Evolutionary conservation across 2,113 vertebrate genomes (phyloP).

Genomic region (Sapayoa aenigma): DNA sequence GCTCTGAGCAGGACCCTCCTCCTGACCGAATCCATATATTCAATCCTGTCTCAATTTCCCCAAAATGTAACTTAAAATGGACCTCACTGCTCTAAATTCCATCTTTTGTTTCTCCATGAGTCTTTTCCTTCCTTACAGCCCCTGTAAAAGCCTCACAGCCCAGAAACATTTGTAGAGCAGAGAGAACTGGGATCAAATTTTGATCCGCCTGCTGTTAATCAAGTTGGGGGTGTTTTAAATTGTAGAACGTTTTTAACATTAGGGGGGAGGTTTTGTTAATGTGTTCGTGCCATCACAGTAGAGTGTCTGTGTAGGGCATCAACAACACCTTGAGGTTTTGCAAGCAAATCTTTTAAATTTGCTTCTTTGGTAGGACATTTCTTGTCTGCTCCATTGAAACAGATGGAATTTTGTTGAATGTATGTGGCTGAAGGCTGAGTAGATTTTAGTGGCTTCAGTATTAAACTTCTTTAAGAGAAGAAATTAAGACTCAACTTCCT

Average conservation of each 20-base stretch:
- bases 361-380: neutral
- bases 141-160: neutral
- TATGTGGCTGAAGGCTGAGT: neutral
- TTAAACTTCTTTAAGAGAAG: neutral
- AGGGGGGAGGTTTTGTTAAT: neutral
- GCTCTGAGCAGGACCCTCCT: neutral
- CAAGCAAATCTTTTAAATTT: neutral
- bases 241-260: neutral
- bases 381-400: neutral
- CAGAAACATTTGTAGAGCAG: neutral
- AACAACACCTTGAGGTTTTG: neutral
- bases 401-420: neutral
- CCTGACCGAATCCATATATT: neutral
- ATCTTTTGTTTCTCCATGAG: neutral
- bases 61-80: neutral
- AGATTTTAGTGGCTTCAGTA: neutral
- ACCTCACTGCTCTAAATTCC: neutral
- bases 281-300: neutral
- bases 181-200: neutral
- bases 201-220: neutral
- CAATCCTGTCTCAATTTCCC: neutral
- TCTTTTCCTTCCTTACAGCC: neutral
- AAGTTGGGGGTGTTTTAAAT: neutral
- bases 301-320: neutral
- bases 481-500: neutral